Evolutionary conservation across 2,888 invertebrate genomes (phyloP), one percentile per base, ranked within the genome.

Genomic region (Lycophotia porphyrea): DNA sequence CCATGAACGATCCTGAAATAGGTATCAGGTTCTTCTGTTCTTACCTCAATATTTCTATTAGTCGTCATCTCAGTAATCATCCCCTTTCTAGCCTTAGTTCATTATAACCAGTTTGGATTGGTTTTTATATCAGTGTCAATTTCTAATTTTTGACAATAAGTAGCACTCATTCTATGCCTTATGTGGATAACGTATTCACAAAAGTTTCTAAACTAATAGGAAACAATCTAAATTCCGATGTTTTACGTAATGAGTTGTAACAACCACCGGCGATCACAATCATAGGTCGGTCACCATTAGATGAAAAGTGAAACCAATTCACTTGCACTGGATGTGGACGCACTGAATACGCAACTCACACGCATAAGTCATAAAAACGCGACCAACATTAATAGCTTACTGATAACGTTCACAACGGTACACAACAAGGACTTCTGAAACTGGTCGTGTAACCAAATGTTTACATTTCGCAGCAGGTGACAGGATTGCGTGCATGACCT

Each of bases 271-370:
- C 64, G 68, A 71, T 65, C 77, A 52, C 69, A 76, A 71, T 65
- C 77, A 52, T 67, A 76, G 82, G 81, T 76, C 70, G 27, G 55
- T 31, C 64, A 63, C n/a, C 77, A 68, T 73, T 70, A 68, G 70
- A 78, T 70, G 44, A 71, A 86, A 84, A 88, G 87, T 87, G 78
- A 88, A 87, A 88, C 74, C 76, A 72, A 72, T 66, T 81, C 61
- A 77, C 73, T 64, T 72, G 74, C 68, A 66, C 65, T 55, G 15
- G 36, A 44, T 36, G 49, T 42, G 27, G 34, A 71, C 73, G 60
- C 73, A 73, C 31, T 72, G 34, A 64, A 85, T 74, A 73, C 63
- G 67, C 60, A 78, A 71, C 74, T 24, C 65, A 75, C 34, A 42
- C n/a, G 31, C 52, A 49, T 42, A n/a, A n/a, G n/a, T n/a, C n/a